These are phyloP conservation scores for Knipowitschia caucasica DNA, from an alignment of 2,797 vertebrate genomes.

Conservation along the genomic window DNA sequence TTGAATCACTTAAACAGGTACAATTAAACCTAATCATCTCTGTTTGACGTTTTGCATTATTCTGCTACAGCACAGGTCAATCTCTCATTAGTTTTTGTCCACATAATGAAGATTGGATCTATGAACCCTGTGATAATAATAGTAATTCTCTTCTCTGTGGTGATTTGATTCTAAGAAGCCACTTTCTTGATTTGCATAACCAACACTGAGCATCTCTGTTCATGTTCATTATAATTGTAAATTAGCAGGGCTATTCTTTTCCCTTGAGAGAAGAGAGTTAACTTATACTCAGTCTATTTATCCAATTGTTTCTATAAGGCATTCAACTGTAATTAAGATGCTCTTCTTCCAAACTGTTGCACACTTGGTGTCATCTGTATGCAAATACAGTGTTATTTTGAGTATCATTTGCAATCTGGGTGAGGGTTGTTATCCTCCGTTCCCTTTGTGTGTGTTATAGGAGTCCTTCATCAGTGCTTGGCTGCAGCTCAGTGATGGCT, in stretches of 20 bases:
- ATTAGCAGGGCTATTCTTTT: conserved; percentile 34
- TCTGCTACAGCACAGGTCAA: background rate
- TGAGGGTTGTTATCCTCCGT: conserved; percentile 5
- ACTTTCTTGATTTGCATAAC: conserved; percentile 57
- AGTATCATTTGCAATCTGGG: conserved; percentile 22
- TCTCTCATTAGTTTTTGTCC: background rate
- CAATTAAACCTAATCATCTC: background rate
- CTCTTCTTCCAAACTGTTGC: conserved; percentile 20
- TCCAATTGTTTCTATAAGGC: conserved; percentile 37
- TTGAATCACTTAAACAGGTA: conserved; percentile 59
- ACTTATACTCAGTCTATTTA: conserved; percentile 27
- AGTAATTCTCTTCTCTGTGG: conserved; percentile 30
- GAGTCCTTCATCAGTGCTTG: conserved; percentile 91
- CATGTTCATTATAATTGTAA: conserved; percentile 61
- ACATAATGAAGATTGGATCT: background rate
- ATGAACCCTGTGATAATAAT: conserved; percentile 24
- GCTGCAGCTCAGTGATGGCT: conserved; percentile 94
- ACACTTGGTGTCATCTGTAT: conserved; percentile 22
- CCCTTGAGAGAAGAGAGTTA: conserved; percentile 35
- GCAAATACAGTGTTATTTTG: conserved; percentile 31
- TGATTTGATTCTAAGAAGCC: conserved; percentile 42
- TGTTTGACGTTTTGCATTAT: background rate
- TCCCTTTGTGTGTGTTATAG: conserved; percentile 58
- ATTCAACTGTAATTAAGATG: conserved; percentile 40
- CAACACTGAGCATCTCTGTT: conserved; percentile 36